These are phyloP conservation scores for Sminthurides bifidus DNA, from an alignment of 1,140 invertebrate genomes.

Conservation along the genomic window DNA sequence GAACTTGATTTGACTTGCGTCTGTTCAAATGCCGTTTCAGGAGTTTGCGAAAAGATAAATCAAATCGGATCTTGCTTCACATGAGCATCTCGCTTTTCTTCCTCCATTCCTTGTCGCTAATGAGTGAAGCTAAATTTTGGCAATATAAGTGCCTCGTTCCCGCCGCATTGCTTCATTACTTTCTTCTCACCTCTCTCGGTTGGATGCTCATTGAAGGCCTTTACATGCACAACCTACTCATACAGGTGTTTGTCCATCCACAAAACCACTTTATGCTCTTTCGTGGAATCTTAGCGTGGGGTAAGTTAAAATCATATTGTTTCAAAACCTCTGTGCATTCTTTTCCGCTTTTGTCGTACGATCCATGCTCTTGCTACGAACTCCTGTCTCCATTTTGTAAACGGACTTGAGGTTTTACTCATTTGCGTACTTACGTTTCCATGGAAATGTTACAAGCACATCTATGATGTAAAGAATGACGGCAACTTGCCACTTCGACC, in stretches of 20 bases:
- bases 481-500: too few relatives aligned
- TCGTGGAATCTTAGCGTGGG: constrained; percentile 43
- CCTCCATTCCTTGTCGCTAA: constrained; percentile 34
- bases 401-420: not conserved
- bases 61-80: constrained; percentile 45
- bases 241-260: constrained; percentile 43
- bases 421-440: not conserved
- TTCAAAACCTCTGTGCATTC: not conserved
- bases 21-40: constrained; percentile 32
- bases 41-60: constrained; percentile 41
- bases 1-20: not conserved
- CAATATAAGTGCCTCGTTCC: constrained; percentile 14
- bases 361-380: not conserved
- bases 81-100: constrained; percentile 42
- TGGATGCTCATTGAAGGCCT: constrained; percentile 47
- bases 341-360: not conserved
- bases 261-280: constrained; percentile 44
- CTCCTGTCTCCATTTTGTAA: not conserved
- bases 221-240: constrained; percentile 45
- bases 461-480: too few relatives aligned
- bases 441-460: not conserved
- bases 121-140: constrained; percentile 17
- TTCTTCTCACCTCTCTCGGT: constrained; percentile 40
- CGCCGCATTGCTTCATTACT: constrained; percentile 38
- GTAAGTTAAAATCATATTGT: constrained; percentile 34